Percentiles rank a stretch among this genome's conserved stretches.
These are phyloP conservation scores for Oikopleura vanhoeffeni DNA, from an alignment of 23 tunicate genomes.

Conservation along the genomic window DNA sequence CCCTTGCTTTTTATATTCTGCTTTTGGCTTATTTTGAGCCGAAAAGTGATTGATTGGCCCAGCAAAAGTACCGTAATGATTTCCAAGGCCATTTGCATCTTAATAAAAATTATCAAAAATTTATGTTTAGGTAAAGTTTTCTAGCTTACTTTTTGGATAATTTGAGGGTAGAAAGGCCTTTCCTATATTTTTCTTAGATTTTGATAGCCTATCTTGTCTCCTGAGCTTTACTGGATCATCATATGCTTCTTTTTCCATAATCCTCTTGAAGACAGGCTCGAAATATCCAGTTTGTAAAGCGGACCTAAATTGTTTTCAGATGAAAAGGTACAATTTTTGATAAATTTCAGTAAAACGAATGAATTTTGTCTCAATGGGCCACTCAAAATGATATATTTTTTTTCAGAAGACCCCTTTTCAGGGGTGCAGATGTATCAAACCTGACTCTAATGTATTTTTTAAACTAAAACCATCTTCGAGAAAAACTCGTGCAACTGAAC, in stretches of 20 bases:
- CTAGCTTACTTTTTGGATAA: neutral
- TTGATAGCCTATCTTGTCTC: slow-evolving; percentile 47
- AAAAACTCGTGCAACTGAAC: too few relatives aligned
- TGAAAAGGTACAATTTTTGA: neutral
- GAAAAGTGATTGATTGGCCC: slow-evolving; percentile 60
- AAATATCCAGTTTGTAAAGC: slow-evolving; percentile 67
- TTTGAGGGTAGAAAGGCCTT: slow-evolving; percentile 53
- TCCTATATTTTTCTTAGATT: slow-evolving; percentile 72
- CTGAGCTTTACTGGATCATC: slow-evolving; percentile 58
- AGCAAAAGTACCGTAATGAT: slow-evolving; percentile 83
- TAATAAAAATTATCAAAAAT: neutral
- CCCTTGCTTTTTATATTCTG: slow-evolving; percentile 56
- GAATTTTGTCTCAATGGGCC: neutral
- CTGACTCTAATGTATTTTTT: too few relatives aligned
- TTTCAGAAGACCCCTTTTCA: too few relatives aligned
- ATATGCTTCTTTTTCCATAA: slow-evolving; percentile 94
- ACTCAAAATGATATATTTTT: too few relatives aligned
- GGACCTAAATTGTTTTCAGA: too few relatives aligned
- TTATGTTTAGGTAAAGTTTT: neutral
- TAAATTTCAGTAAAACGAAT: neutral
- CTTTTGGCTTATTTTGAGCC: slow-evolving; percentile 37
- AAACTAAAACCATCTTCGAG: too few relatives aligned
- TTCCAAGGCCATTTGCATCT: slow-evolving; percentile 46
- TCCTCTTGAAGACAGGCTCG: slow-evolving; percentile 55
- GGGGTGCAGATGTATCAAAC: neutral